Evolutionary conservation across 2,888 invertebrate genomes (phyloP).

Genomic region (Phaonia tiefii): DNA sequence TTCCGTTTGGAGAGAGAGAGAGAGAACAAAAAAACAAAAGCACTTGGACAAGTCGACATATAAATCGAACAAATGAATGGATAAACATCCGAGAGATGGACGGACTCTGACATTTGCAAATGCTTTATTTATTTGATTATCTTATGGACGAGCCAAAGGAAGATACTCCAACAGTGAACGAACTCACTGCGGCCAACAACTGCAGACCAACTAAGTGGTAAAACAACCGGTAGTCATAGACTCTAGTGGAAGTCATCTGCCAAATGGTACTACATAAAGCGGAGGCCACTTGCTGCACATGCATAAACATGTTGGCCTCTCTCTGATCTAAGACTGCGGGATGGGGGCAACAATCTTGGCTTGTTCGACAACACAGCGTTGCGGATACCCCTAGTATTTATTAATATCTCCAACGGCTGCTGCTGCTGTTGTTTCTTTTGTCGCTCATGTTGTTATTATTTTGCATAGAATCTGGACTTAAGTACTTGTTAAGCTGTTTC

Average conservation of each 20-base stretch:
- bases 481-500: background rate
- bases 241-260: slow-evolving; percentile 51
- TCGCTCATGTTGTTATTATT: background rate
- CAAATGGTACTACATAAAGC: background rate
- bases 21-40: background rate
- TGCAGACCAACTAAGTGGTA: slow-evolving; percentile 20
- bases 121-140: slow-evolving; percentile 62
- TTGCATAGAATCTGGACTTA: slow-evolving; percentile 29
- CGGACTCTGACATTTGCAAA: slow-evolving; percentile 55
- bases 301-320: background rate
- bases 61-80: slow-evolving; percentile 10
- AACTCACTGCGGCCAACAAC: too few species aligned
- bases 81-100: background rate
- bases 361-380: too few species aligned
- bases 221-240: slow-evolving; percentile 48
- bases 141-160: too few species aligned
- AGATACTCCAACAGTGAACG: too few species aligned
- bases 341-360: too few species aligned
- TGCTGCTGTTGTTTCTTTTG: background rate
- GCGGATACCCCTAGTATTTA: background rate
- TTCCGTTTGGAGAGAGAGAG: slow-evolving; percentile 58
- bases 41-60: slow-evolving; percentile 9
- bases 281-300: background rate
- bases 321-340: slow-evolving; percentile 2
- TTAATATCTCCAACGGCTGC: slow-evolving; percentile 12